Percentiles rank a stretch among this genome's conserved stretches.
Evolutionary conservation across 2,113 vertebrate genomes (phyloP).

Genomic region (Tursiops truncatus): DNA sequence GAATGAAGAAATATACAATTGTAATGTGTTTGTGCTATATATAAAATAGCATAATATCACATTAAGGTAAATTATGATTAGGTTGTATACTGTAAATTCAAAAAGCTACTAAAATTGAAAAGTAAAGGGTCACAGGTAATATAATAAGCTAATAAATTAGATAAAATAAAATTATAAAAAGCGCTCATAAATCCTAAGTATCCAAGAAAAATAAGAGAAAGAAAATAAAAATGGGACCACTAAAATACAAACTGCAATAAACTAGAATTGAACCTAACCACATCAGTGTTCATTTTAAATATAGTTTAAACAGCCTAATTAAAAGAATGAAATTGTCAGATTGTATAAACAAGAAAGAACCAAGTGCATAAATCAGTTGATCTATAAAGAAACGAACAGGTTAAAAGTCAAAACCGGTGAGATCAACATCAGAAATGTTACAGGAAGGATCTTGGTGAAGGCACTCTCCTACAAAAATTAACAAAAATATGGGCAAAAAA

Average conservation of each 20-base stretch:
- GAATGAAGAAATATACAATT: background rate
- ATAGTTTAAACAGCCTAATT: background rate
- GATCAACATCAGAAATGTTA: background rate
- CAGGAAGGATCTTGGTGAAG: background rate
- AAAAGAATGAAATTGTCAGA: background rate
- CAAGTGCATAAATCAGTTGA: background rate
- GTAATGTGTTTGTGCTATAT: background rate
- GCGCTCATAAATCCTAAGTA: background rate
- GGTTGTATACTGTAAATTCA: background rate
- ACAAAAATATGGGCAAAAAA: background rate
- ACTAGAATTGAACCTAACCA: background rate
- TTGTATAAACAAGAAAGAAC: background rate
- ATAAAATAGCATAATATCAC: background rate
- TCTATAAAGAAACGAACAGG: background rate
- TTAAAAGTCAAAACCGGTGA: background rate
- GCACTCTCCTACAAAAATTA: background rate
- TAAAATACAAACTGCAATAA: background rate
- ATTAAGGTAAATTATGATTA: background rate
- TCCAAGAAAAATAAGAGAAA: background rate
- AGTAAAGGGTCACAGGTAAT: background rate
- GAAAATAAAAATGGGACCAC: background rate
- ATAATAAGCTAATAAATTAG: background rate
- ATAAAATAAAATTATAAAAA: background rate
- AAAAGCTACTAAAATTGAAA: background rate
- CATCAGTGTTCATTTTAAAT: background rate